phyloP scores from a whole-genome alignment of 2,113 vertebrate genomes.

The Peromyscus californicus region DNA sequence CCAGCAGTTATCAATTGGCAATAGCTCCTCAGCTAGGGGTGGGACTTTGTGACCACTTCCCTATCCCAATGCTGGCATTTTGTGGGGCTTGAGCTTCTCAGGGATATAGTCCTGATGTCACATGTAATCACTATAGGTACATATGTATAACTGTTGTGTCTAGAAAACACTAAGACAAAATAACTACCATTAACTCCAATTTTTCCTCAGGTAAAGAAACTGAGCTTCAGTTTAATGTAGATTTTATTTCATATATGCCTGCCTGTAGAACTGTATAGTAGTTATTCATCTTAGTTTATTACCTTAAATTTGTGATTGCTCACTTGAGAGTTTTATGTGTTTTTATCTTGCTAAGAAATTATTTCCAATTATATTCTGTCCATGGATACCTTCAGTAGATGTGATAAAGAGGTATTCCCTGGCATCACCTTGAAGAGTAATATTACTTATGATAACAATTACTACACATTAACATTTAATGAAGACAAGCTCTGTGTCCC shows the following conservation, averaged over 20 bases:
- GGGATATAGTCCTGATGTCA: not conserved
- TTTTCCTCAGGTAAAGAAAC: not conserved
- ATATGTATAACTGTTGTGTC: too few species aligned
- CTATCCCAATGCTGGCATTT: not conserved
- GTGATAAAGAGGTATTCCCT: conserved; percentile 31
- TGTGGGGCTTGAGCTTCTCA: not conserved
- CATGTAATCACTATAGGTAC: not conserved
- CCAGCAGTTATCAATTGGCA: not conserved
- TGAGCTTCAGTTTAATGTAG: not conserved
- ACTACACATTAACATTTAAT: conserved; percentile 66
- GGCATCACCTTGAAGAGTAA: not conserved
- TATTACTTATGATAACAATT: conserved; percentile 51
- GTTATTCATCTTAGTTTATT: not conserved
- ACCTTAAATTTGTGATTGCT: not conserved
- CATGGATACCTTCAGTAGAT: not conserved
- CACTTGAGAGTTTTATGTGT: conserved; percentile 33
- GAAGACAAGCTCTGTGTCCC: conserved; percentile 5
- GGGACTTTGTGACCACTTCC: not conserved
- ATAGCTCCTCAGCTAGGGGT: not conserved
- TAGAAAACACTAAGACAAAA: not conserved
- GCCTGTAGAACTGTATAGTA: not conserved
- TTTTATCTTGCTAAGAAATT: not conserved
- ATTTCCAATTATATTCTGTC: conserved; percentile 3
- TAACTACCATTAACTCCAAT: not conserved
- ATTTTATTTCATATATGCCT: not conserved